Conservation (phyloP, 2,113 vertebrate genomes). For the Rafetus swinhoei region DNA sequence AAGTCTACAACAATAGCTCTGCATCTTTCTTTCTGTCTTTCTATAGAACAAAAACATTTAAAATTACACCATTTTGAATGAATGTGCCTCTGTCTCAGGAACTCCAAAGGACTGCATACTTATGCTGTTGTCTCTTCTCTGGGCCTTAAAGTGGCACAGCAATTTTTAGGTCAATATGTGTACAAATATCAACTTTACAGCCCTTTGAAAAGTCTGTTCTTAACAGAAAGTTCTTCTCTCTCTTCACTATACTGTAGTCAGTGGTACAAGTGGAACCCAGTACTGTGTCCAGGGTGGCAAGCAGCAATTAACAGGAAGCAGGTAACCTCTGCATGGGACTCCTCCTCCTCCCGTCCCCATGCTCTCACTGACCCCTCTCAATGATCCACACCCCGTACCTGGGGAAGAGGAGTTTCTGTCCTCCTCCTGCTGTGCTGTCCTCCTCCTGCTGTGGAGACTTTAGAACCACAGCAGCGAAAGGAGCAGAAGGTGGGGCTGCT, state of each 20-base stretch:
- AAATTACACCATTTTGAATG: not conserved
- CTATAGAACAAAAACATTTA: not conserved
- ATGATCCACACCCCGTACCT: too few relatives aligned
- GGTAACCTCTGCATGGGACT: too few relatives aligned
- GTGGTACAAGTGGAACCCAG: too few relatives aligned
- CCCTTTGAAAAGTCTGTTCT: not conserved
- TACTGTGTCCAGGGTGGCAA: too few relatives aligned
- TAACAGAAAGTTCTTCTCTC: not conserved
- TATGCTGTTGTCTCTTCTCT: not conserved
- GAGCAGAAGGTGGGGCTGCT: too few relatives aligned
- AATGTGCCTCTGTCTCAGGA: accelerated
- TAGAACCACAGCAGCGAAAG: too few relatives aligned
- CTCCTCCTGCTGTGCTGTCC: too few relatives aligned
- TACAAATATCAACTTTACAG: not conserved
- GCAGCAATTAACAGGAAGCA: too few relatives aligned
- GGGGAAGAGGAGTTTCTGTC: too few relatives aligned
- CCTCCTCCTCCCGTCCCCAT: too few relatives aligned
- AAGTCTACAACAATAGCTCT: not conserved
- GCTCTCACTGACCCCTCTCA: too few relatives aligned
- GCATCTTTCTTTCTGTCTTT: not conserved
- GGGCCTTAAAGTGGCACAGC: not conserved
- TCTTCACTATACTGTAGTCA: not conserved
- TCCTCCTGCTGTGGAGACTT: too few relatives aligned
- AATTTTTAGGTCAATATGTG: not conserved
- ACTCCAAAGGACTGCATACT: not conserved